Evolutionary conservation across 2,113 vertebrate genomes (phyloP).

Genomic region (Trematomus loennbergii): DNA sequence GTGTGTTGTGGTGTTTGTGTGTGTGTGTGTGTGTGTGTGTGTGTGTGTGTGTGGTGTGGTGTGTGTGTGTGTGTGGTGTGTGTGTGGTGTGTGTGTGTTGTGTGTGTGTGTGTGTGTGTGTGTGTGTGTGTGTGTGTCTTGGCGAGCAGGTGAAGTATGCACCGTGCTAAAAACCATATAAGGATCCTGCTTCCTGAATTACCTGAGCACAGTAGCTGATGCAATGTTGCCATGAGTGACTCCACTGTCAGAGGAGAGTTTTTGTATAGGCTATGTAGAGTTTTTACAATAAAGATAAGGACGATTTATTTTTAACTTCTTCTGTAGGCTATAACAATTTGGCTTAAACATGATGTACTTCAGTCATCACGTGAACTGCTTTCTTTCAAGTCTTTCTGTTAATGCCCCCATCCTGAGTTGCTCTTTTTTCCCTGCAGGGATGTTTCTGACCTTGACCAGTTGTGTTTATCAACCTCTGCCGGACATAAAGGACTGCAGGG

Average conservation of each 20-base stretch:
- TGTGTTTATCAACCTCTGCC: constrained; percentile 64
- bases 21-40: constrained; percentile 10
- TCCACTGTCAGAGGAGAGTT: background rate
- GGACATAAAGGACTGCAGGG: constrained; percentile 59
- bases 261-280: background rate
- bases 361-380: constrained; percentile 7
- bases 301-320: no score
- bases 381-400: constrained; percentile 36
- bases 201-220: constrained; percentile 51
- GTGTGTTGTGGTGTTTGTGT: constrained; percentile 19
- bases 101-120: background rate
- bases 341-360: background rate
- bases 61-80: background rate
- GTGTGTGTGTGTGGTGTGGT: constrained; percentile 32
- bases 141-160: background rate
- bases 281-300: no score
- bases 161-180: constrained; percentile 17
- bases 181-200: constrained; percentile 59
- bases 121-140: background rate
- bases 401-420: constrained; percentile 38
- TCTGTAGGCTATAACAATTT: background rate
- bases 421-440: constrained; percentile 48
- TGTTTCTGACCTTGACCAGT: constrained; percentile 62
- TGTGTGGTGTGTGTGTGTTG: constrained; percentile 43
- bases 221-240: constrained; percentile 53